These are phyloP conservation scores for Isaurus tuberculatus DNA, from an alignment of 92 coral and sea anemone genomes.

Conservation along the genomic window DNA sequence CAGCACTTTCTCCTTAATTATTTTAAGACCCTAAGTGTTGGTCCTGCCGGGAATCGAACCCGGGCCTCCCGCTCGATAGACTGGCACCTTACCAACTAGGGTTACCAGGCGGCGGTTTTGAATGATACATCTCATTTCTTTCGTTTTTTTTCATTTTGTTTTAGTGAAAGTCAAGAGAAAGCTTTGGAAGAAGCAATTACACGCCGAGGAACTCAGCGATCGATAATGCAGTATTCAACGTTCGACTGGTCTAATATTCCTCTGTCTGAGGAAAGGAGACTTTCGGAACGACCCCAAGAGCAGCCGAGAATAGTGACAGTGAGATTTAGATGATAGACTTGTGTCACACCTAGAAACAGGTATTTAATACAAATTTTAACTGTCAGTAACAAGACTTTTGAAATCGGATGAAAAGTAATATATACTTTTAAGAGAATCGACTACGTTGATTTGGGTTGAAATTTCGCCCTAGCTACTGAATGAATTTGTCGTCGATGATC, in stretches of 20 bases:
- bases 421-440: neutral
- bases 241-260: conserved; percentile 97
- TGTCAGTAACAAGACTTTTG: too few species aligned
- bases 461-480: too few species aligned
- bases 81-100: conserved; percentile 9
- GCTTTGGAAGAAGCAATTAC: conserved; percentile 63
- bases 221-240: conserved; percentile 96
- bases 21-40: conserved; percentile 31
- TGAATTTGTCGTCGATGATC: too few species aligned
- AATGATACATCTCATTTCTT: neutral
- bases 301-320: conserved; percentile 89
- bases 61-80: conserved; percentile 86
- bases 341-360: conserved; percentile 10
- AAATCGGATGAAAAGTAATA: neutral
- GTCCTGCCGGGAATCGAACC: conserved; percentile 95
- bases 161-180: conserved; percentile 51
- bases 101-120: too few species aligned
- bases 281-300: conserved; percentile 61
- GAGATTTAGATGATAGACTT: conserved; percentile 74
- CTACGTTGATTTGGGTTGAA: too few species aligned
- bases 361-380: neutral
- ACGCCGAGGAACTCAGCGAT: conserved; percentile 81
- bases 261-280: conserved; percentile 87
- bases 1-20: too few species aligned
- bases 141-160: conserved; percentile 2